A percentile compares a stretch with the other conserved stretches of the same genome.
Evolutionary conservation across 2,113 vertebrate genomes (phyloP).

Genomic region (Cacatua alba): DNA sequence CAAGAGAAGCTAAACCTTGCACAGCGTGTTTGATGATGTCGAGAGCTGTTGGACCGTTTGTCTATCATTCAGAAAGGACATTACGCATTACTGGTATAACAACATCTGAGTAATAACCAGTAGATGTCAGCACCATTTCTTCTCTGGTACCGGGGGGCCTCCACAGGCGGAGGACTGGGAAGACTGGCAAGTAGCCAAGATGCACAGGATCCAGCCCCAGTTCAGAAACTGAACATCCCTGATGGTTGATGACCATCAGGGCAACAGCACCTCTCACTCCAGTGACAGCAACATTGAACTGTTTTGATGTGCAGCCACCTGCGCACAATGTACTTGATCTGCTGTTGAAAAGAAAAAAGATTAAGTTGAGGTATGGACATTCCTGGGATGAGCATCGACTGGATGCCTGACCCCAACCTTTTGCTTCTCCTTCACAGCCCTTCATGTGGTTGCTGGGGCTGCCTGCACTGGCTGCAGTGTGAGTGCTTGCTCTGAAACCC

Average conservation of each 20-base stretch:
- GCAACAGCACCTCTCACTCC: not conserved
- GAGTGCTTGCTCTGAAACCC: no score
- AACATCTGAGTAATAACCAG: not conserved
- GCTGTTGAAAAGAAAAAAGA: not conserved
- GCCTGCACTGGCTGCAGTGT: no score
- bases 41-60: rapidly evolving
- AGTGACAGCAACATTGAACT: rapidly evolving
- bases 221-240: rapidly evolving
- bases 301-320: no score
- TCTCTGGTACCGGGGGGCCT: rapidly evolving
- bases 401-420: rapidly evolving
- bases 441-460: not conserved
- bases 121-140: not conserved
- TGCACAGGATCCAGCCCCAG: rapidly evolving
- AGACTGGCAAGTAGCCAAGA: rapidly evolving
- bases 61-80: not conserved
- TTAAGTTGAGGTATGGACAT: not conserved
- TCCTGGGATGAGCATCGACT: no score
- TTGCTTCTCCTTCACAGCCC: not conserved
- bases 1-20: not conserved
- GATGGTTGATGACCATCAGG: not conserved
- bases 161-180: not conserved
- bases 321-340: rapidly evolving
- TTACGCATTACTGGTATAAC: not conserved
- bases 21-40: rapidly evolving